Evolutionary conservation across 2,113 vertebrate genomes (phyloP), one percentile per base, ranked within the genome.

Genomic region (Pygoscelis adeliae): DNA sequence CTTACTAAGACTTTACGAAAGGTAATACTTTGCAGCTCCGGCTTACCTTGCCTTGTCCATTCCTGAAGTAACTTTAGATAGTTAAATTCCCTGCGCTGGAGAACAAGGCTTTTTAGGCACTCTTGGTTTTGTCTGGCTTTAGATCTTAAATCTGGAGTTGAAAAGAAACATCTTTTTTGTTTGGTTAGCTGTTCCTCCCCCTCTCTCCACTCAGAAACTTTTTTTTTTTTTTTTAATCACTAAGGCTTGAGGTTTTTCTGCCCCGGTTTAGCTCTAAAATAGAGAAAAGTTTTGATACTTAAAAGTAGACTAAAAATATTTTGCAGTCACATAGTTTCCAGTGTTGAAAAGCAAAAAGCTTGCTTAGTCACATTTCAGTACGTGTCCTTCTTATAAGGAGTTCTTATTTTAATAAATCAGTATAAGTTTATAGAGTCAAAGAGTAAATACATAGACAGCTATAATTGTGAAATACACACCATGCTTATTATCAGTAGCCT

Each of bases 101-200:
- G 65, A 89, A 38, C 47, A 34, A 50, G 53, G 47, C 21, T 13
- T 83, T 80, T 90, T 46, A 83, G 69, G 27, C 93, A 83, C 92
- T 96, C 91, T 58, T 91, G 89, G 36, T 80, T 96, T 95, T 97
- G 87, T 84, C 76, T 53, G 70, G 46, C 74, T 88, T 85, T 38
- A 85, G 36, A 8, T 70, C 91, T 83, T 72, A 87, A 94, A 91
- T 87, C 52, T n/a, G 25, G 44, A 77, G 53, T 72, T 93, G 78
- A 82, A 93, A 95, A 83, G 91, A 89, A 91, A 53, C 49, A 46
- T 90, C 44, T 32, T 56, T 93, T 91, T 89, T 88, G 21, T 87
- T 95, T 89, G 34, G 10, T 65, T 94, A 58, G 40, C 74, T 83
- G n/a, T 91, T 92, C 67, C 34, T 85, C 61, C 17, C 30, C 71